Conservation (phyloP, 23 tunicate species). For the Ciona savignyi region DNA sequence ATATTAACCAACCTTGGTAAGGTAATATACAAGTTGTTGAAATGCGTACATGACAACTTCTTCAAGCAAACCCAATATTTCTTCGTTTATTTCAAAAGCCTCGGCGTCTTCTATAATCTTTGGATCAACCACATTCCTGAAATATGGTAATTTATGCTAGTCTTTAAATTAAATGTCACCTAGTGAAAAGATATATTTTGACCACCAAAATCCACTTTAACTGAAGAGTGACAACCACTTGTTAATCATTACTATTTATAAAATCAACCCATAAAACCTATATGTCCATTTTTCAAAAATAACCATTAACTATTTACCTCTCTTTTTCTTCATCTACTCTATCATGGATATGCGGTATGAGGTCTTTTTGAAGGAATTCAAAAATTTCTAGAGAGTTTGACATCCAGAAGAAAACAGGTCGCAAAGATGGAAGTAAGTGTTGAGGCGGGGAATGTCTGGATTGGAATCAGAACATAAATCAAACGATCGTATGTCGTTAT, state of each 20-base stretch:
- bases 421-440: slow-evolving; percentile 21
- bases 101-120: slow-evolving; percentile 27
- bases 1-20: slow-evolving; percentile 63
- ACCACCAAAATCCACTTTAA: not conserved
- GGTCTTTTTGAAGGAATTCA: slow-evolving; percentile 58
- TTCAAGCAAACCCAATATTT: slow-evolving; percentile 67
- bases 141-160: too few relatives aligned
- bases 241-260: too few relatives aligned
- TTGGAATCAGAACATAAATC: not conserved
- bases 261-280: too few relatives aligned
- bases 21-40: slow-evolving; percentile 83
- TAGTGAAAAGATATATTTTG: not conserved
- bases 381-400: slow-evolving; percentile 75
- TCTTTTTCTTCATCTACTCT: slow-evolving; percentile 48
- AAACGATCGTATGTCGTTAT: too few relatives aligned
- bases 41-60: slow-evolving; percentile 96
- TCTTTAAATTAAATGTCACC: not conserved
- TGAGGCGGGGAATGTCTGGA: not conserved
- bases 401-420: slow-evolving; percentile 86
- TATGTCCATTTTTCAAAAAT: too few relatives aligned
- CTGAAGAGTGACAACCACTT: too few relatives aligned
- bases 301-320: slow-evolving; percentile 32
- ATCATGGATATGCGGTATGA: slow-evolving; percentile 14
- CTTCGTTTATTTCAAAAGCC: slow-evolving; percentile 58
- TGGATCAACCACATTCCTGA: slow-evolving; percentile 38